Base-by-base conservation (phyloP, 2,113 vertebrate species). In the Paraplagusia blochii region DNA sequence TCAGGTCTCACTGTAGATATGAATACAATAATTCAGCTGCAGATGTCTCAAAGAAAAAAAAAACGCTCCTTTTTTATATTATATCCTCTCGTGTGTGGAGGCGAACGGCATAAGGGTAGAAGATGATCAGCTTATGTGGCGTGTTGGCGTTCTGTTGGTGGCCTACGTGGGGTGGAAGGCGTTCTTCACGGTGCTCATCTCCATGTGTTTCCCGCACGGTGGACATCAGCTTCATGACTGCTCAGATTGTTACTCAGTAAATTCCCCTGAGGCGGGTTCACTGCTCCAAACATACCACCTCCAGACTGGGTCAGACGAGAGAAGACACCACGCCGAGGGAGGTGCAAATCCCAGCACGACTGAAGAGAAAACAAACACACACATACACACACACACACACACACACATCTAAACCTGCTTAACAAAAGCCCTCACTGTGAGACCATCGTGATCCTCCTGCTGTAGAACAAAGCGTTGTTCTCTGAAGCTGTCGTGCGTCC, bases 1-100 rank as follows among this genome's bases (percentile, higher is more conserved):
- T n/a, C n/a, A n/a, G n/a, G n/a, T n/a, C n/a, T n/a, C n/a, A n/a
- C n/a, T n/a, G n/a, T 29, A 68, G 76, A 53, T 72, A 89, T 92
- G 6, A 29, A 29, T 29, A 29, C 85, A 92, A 92, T 91, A 88
- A 90, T 91, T 91, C 87, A 92, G 74, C 12, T n/a, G 77, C 67
- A 74, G 78, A 87, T 89, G 89, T 87, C 77, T 76, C 73, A 52
- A 46, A 82, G 85, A 87, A 91, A 84, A 73, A 82, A 77, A 67
- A 68, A 85, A 81, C 87, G 89, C 90, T 90, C 88, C 45, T 39
- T 34, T 48, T 50, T 44, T 52, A 45, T 55, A 66, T 66, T 53
- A 17, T 47, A 59, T 72, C 54, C 70, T 48, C 53, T 72, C 68
- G 50, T 64, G 55, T 16, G 7, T 63, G 57, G 53, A 61, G 53